Percentiles rank a stretch among this genome's conserved stretches.
Evolutionary conservation across 1,140 invertebrate species (phyloP).

Genomic region (Arion vulgaris): DNA sequence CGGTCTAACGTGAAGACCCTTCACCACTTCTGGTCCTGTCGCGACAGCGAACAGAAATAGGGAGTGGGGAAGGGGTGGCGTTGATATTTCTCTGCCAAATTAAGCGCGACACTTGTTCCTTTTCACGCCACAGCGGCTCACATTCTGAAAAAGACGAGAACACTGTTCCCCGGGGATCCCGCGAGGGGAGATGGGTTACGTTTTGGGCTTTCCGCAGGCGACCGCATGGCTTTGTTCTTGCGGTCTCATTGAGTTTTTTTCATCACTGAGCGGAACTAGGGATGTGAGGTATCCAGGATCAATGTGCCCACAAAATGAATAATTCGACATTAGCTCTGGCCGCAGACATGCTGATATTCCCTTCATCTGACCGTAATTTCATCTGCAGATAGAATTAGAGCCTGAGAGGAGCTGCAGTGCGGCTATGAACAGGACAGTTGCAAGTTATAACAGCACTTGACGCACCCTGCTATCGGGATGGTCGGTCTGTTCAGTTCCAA

Average conservation of each 20-base stretch:
- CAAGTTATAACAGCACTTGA: not conserved
- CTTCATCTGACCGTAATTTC: conserved; percentile 33
- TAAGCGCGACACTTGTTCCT: conserved; percentile 41
- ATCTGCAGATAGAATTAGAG: conserved; percentile 40
- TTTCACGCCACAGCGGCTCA: conserved; percentile 33
- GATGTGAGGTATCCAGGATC: conserved; percentile 2
- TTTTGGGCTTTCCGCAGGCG: conserved; percentile 22
- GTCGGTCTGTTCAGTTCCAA: not conserved
- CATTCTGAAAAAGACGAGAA: conserved; percentile 25
- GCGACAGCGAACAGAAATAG: not conserved
- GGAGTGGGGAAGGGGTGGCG: not conserved
- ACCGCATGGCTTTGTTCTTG: conserved; percentile 32
- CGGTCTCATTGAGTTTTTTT: conserved; percentile 10
- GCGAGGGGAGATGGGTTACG: not conserved
- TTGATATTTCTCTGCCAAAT: conserved; percentile 27
- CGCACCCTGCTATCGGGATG: not conserved
- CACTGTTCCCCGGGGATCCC: conserved; percentile 17
- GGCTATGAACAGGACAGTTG: not conserved
- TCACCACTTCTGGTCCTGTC: conserved; percentile 3
- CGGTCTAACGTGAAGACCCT: not conserved
- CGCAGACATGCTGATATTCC: not conserved
- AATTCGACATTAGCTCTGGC: conserved; percentile 20
- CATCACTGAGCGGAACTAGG: conserved; percentile 16
- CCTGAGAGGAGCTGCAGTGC: not conserved
- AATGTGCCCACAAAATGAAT: conserved; percentile 23